Percentiles rank a stretch among this genome's conserved stretches.
Evolutionary conservation across 1,140 invertebrate species (phyloP).

Genomic region (Lutraria rhynchaena): DNA sequence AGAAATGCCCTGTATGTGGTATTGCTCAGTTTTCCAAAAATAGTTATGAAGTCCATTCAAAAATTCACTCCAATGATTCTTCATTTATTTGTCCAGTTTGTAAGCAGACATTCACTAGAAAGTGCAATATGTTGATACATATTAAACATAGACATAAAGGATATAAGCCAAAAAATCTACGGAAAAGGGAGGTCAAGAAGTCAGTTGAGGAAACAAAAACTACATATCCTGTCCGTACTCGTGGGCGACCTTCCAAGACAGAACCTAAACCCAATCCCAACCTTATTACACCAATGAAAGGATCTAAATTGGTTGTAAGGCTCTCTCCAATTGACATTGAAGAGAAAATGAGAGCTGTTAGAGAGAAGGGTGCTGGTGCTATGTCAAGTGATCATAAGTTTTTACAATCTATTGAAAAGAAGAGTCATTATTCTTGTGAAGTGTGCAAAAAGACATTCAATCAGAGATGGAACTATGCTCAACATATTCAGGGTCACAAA

Average conservation of each 20-base stretch:
- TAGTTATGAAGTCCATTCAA: constrained; percentile 22
- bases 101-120: constrained; percentile 34
- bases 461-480: constrained; percentile 38
- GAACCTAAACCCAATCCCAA: constrained; percentile 3
- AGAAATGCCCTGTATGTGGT: constrained; percentile 39
- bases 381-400: constrained; percentile 13
- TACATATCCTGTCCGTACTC: background rate
- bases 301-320: constrained; percentile 32
- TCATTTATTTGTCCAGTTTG: constrained; percentile 31
- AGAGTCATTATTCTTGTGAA: constrained; percentile 12
- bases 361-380: background rate
- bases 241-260: background rate
- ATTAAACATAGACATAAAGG: constrained; percentile 40
- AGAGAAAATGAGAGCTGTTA: constrained; percentile 16
- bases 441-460: constrained; percentile 22
- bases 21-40: constrained; percentile 25
- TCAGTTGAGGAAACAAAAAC: background rate
- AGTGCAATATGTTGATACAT: constrained; percentile 29
- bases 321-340: constrained; percentile 43
- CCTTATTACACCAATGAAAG: constrained; percentile 37
- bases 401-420: constrained; percentile 24
- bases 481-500: constrained; percentile 35
- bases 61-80: background rate
- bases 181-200: background rate
- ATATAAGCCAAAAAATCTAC: constrained; percentile 21